phyloP scores from a whole-genome alignment of 2,113 vertebrate species.

The Zonotrichia leucophrys region DNA sequence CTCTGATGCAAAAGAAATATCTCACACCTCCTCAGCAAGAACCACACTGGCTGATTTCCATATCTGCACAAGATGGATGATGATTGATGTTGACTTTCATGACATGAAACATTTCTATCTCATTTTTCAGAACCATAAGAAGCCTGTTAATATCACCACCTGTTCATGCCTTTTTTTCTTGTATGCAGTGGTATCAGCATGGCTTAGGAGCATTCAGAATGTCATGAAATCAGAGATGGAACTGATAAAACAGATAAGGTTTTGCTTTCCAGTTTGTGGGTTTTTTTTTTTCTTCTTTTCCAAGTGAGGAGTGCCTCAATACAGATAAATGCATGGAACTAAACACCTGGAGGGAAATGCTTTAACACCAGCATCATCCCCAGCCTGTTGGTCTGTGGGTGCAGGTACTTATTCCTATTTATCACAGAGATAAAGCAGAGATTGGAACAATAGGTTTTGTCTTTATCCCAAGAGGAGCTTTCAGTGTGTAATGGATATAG shows the following conservation, averaged over 20 bases:
- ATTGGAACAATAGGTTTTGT: not conserved
- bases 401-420: not conserved
- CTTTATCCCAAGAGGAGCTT: not conserved
- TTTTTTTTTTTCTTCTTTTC: not conserved
- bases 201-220: not conserved
- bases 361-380: not conserved
- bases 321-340: not conserved
- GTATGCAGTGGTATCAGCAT: not conserved
- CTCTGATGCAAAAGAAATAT: slow-evolving; percentile 52
- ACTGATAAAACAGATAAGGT: not conserved
- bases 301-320: not conserved
- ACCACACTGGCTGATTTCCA: slow-evolving; percentile 35
- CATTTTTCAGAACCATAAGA: slow-evolving; percentile 59
- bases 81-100: slow-evolving; percentile 63
- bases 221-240: not conserved
- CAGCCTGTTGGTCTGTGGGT: not conserved
- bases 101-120: slow-evolving; percentile 62
- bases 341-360: not conserved
- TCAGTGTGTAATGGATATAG: not conserved
- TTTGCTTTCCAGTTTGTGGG: not conserved
- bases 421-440: not conserved
- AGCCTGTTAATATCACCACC: slow-evolving; percentile 54
- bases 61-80: slow-evolving; percentile 53
- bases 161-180: slow-evolving; percentile 24
- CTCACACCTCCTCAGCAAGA: slow-evolving; percentile 40